Evolutionary conservation across 2,888 invertebrate species (phyloP), one percentile per base, ranked within the genome.

Genomic region (Holacanthella duospinosa): DNA sequence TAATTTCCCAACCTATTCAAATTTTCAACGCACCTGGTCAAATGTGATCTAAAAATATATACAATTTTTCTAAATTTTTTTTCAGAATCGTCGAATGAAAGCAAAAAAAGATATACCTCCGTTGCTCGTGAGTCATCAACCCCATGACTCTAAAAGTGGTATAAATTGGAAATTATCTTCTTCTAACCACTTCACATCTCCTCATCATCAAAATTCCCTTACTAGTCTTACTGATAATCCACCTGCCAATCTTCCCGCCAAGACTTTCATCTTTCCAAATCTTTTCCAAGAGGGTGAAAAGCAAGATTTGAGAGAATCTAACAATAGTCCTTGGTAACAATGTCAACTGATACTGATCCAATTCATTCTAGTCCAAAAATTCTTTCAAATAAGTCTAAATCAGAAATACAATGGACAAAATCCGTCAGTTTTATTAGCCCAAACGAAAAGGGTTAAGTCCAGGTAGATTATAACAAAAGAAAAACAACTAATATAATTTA

Each of bases 21-120:
- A 36, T 36, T 36, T 36, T 36, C 36, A 12, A 36, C 16, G 36
- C 36, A n/a, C n/a, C n/a, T n/a, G n/a, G n/a, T n/a, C 36, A 36
- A 36, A 36, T 16, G 9, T 36, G 36, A 16, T 36, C 16, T 36
- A 9, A 16, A 6, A 36, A 36, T 36, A 9, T 9, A 36, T 48
- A 16, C 12, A 48, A 16, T 48, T n/a, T 21, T 21, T 21, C 4
- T 48, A 48, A n/a, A 48, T 48, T 36, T 12, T 12, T 36, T 48
- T 48, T 21, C 80, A 81, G 73, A 80, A 80, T 71, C 73, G 80
- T 56, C 73, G 80, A 43, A 80, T 80, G 80, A 80, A 80, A 72
- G 77, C 77, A 74, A 80, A 80, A 73, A 80, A 80, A 68, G 80
- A 80, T 26, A 43, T 4, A 4, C 48, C 48, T 4, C 48, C 21